Base-by-base conservation (phyloP, 2,113 vertebrate genomes). In the Eretmodus cyanostictus region DNA sequence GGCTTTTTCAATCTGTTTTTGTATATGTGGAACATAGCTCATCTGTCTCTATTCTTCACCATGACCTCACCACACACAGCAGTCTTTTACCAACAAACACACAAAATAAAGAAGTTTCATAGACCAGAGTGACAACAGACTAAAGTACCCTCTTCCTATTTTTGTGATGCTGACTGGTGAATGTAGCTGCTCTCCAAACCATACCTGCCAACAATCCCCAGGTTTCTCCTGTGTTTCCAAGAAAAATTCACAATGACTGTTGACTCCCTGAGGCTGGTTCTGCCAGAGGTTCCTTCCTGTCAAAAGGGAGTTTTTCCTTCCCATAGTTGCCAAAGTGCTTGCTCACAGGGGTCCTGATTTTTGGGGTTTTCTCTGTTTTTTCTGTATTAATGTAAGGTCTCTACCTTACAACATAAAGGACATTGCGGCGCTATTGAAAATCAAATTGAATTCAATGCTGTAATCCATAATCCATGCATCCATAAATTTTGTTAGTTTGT, bases 341-440 rank as follows among this genome's bases (percentile, higher is more conserved):
- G 61, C 31, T 66, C 10, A 36, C 10, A 66, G 61, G 31, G 10
- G 10, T 36, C 61, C 31, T 36, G 17, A 66, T 38, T 66, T 38
- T 66, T 0, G 31, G 31, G 17, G 9, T 66, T 66, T 66, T 38
- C 31, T 38, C 6, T n/a, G 17, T 66, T 66, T 36, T 66, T 3
- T 8, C 61, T 38, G 31, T 8, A 66, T 36, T 66, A 8, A n/a
- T 12, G 11, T 63, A 63, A 63, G 31, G 31, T n/a, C 17, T 66
- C 61, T 36, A 8, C 4, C 61, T 66, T 66, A 5, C 31, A 36
- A 36, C 59, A 63, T 0, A 36, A 63, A 38, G 31, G 31, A 8
- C 31, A n/a, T n/a, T 38, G 61, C 3, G 0, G 17, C 1, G 4
- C 17, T 12, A 66, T 38, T 66, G 61, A 66, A 66, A 66, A 63